Percentiles rank a stretch among this genome's conserved stretches.
phyloP scores from a whole-genome alignment of 2,888 invertebrate species.

The Tortrix viridana region DNA sequence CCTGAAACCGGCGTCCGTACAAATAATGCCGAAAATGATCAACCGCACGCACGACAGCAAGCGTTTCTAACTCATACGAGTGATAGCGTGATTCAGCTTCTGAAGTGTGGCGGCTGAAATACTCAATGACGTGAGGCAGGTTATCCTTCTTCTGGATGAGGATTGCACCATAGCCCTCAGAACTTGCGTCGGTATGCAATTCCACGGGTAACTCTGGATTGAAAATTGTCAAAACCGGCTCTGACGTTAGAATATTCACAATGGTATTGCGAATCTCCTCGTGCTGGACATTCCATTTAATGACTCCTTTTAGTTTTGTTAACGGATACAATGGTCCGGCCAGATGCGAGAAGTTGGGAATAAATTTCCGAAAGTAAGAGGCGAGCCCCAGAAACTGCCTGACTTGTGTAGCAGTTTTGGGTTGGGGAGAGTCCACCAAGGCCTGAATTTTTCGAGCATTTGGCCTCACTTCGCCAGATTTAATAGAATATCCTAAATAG shows the following conservation, averaged over 20 bases:
- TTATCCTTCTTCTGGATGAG: conserved; percentile 36
- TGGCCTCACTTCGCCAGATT: conserved; percentile 40
- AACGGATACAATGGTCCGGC: conserved; percentile 36
- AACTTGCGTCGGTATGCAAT: conserved; percentile 45
- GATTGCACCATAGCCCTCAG: conserved; percentile 43
- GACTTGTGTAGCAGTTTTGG: conserved; percentile 38
- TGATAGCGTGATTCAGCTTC: conserved; percentile 42
- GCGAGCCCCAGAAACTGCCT: conserved; percentile 45
- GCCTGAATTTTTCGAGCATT: conserved; percentile 44
- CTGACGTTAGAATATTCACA: conserved; percentile 36
- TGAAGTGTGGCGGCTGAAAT: conserved; percentile 41
- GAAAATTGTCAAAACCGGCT: conserved; percentile 42
- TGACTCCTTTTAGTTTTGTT: conserved; percentile 11
- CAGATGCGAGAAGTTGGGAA: conserved; percentile 28
- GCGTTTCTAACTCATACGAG: conserved; percentile 44
- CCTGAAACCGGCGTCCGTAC: conserved; percentile 40
- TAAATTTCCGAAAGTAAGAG: conserved; percentile 43
- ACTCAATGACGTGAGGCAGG: conserved; percentile 30
- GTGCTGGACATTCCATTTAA: conserved; percentile 35
- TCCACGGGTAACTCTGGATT: conserved; percentile 39
- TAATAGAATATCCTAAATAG: no score
- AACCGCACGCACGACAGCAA: conserved; percentile 44
- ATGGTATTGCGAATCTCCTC: conserved; percentile 40
- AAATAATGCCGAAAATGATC: conserved; percentile 45
- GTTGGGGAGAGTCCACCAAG: conserved; percentile 37